Base-by-base conservation (phyloP, 2,888 invertebrate species). In the Orthonevra nobilis region DNA sequence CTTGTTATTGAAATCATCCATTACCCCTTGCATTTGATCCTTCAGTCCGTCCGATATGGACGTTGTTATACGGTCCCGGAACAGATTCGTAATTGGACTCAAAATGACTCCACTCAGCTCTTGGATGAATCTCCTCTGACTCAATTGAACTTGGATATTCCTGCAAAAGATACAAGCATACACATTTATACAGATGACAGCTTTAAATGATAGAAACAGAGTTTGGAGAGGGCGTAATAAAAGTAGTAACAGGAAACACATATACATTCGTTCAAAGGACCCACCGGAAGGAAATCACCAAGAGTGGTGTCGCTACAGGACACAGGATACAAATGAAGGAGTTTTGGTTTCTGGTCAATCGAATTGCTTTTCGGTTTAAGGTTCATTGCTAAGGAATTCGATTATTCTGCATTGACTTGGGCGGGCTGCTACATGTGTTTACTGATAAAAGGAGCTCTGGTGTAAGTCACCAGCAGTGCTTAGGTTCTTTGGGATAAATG, bases 41-140 rank as follows among this genome's bases (percentile, higher is more conserved):
- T 87, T 87, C 2, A 89, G 83, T 0, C 86, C 86, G 66, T 87
- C 87, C 19, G 88, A 87, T 68, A 89, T 88, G 10, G 87, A 86
- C 14, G 87, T 86, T 4, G 87, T 87, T 34, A 88, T 88, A 12
- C 86, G 85, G 81, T 87, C 84, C 34, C 86, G 86, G 52, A 88
- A 88, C 9, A 88, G 79, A 75, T 86, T 87, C 46, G 88, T 87
- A 42, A 88, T 87, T n/a, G 88, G 89, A 74, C 86, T 86, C 58
- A 89, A 83, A 74, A 88, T 86, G 10, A 86, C 82, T n/a, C 87
- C 86, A 9, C 86, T 86, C 23, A 89, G 56, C 19, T 87, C 83
- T 4, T 86, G 84, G 58, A 89, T 85, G 32, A 88, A 74, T 3
- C 85, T 82, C 6, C 84, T 83, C 82, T 86, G 84, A 81, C 87